These are phyloP conservation scores for Tiaroga cobitis DNA, from an alignment of 2,797 vertebrate genomes.

Conservation along the genomic window DNA sequence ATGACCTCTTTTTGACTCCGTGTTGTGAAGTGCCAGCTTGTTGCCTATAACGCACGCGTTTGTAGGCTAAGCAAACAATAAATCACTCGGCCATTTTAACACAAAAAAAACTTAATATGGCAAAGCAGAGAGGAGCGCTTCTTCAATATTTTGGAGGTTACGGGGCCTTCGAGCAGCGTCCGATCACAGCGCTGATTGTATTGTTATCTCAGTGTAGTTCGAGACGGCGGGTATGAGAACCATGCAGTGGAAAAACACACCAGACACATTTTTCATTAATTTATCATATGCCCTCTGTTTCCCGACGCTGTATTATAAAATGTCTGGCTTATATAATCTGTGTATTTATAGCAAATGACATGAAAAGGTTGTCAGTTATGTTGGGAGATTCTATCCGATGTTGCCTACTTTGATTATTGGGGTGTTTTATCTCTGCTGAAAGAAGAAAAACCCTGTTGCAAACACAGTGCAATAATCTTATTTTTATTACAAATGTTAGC, in stretches of 20 bases:
- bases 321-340: slow-evolving; percentile 36
- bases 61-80: slow-evolving; percentile 27
- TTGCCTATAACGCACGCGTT: slow-evolving; percentile 42
- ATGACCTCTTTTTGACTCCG: slow-evolving; percentile 64
- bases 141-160: slow-evolving; percentile 15
- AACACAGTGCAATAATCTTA: neutral
- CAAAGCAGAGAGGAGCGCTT: slow-evolving; percentile 1
- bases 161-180: slow-evolving; percentile 40
- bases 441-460: neutral
- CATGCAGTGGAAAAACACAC: slow-evolving; percentile 14
- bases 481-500: neutral
- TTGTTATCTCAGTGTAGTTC: slow-evolving; percentile 30
- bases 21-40: slow-evolving; percentile 54
- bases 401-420: slow-evolving; percentile 6
- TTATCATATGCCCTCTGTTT: slow-evolving; percentile 26
- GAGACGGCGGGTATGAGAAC: slow-evolving; percentile 32
- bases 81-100: slow-evolving; percentile 39
- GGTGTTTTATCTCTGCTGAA: neutral
- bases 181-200: slow-evolving; percentile 28
- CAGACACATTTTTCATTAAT: slow-evolving; percentile 18
- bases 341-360: slow-evolving; percentile 39
- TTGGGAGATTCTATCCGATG: slow-evolving; percentile 3
- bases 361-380: slow-evolving; percentile 23
- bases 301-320: slow-evolving; percentile 31
- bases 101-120: slow-evolving; percentile 27